phyloP scores from a whole-genome alignment of 2,888 invertebrate genomes.

The Ashinkailepas kermadecensis region DNA sequence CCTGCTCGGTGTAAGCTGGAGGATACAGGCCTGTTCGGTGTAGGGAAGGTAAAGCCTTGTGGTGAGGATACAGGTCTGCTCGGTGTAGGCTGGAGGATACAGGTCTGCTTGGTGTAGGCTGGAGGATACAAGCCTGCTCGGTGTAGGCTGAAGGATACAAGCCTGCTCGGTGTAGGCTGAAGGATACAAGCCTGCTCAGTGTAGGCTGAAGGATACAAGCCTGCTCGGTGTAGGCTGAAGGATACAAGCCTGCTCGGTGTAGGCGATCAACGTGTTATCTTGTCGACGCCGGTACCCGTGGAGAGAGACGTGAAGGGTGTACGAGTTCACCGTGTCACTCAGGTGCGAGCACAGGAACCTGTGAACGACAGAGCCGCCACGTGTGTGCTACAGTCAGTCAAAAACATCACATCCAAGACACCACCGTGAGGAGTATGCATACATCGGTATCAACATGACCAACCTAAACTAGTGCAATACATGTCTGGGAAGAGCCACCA shows the following conservation, averaged over 20 bases:
- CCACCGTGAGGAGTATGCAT: too few species aligned
- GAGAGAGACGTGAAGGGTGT: conserved; percentile 82
- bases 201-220: conserved; percentile 89
- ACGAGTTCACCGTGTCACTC: conserved; percentile 74
- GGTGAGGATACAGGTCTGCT: conserved; percentile 76
- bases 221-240: conserved; percentile 85
- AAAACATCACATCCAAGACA: too few species aligned
- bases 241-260: conserved; percentile 95
- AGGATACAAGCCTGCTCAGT: conserved; percentile 95
- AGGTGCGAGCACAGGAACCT: conserved; percentile 59
- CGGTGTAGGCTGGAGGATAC: conserved; percentile 90
- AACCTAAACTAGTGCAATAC: too few species aligned
- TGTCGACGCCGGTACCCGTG: conserved; percentile 72
- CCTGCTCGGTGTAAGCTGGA: conserved; percentile 85
- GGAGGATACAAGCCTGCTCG: conserved; percentile 83
- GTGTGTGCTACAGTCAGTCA: too few species aligned
- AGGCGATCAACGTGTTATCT: conserved; percentile 59
- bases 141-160: conserved; percentile 91
- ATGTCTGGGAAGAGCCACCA: too few species aligned
- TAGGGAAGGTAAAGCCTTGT: conserved; percentile 58
- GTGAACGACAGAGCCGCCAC: conserved; percentile 12
- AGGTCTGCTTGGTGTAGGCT: conserved; percentile 88
- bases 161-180: conserved; percentile 75
- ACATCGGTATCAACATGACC: too few species aligned
- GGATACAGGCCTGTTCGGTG: conserved; percentile 94